Evolutionary conservation across 1,140 invertebrate genomes (phyloP), one percentile per base, ranked within the genome.

Genomic region (Bombus pascuorum): DNA sequence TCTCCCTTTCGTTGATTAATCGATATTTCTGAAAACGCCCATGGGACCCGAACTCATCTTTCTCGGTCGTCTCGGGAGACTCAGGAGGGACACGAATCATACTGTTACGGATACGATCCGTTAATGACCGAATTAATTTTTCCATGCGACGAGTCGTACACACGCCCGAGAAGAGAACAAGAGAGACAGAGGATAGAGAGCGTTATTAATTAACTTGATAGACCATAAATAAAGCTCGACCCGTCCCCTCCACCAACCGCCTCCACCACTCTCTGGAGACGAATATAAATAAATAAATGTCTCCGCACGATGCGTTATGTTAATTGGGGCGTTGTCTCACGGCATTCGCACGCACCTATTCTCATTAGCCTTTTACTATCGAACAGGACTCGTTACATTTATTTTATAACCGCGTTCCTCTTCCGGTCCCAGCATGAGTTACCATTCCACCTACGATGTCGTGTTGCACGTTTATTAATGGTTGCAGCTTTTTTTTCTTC

Each of bases 241-340:
- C 88, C 74, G 79, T 77, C 81, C 81, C 87, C 66, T 53, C 86
- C 74, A 85, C n/a, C 87, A 59, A 77, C 25, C 75, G 44, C 57
- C 71, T 80, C 68, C 28, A 72, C 65, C 70, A 89, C 84, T 93
- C 94, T 92, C 93, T 76, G 80, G 94, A 94, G 94, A 93, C 92
- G 90, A 95, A 95, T 94, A 95, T 95, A 95, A 95, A 95, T 95
- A 95, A 95, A 95, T 94, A 95, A 94, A 95, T 92, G 92, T 94
- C 92, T 66, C 85, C 88, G 87, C 83, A 80, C 85, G 91, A 93
- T 93, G 95, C 90, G 94, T 95, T 95, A 95, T 94, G 94, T 95
- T 95, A 95, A 95, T 95, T 95, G 93, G 94, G 95, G 95, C 95
- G 95, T 95, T 95, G 95, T 95, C 95, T 94, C 92, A 18, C 78